Evolutionary conservation across 2,797 vertebrate species (phyloP), one percentile per base, ranked within the genome.

Genomic region (Botia kubotai): DNA sequence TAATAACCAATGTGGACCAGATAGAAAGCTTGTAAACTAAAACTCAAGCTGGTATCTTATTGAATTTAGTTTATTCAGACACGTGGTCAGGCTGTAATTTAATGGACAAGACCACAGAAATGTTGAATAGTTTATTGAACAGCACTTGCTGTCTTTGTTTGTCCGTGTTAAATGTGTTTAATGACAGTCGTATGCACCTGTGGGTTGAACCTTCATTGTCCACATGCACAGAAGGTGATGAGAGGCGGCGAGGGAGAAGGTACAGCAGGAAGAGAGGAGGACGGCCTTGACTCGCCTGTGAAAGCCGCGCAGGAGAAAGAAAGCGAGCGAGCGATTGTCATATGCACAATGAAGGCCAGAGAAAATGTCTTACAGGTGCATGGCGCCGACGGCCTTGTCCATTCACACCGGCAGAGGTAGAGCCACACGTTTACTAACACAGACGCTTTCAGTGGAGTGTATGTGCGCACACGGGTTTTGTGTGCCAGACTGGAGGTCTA

Each of bases 351-450:
- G 80, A 67, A 75, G 33, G 36, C 29, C 53, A 46, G 74, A 76
- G 39, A 85, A 87, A 85, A 79, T 72, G 80, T 36, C n/a, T 70
- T 72, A 69, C 58, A 86, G 68, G 46, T 48, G 57, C 65, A 88
- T 72, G 87, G 87, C 81, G 79, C 73, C 77, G 68, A 62, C 79
- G 87, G 62, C 87, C 87, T 92, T 87, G 89, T 83, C 26, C 71
- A 58, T 79, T 69, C 48, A 33, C 76, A 48, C 17, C 12, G 33
- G 23, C 43, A 65, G 23, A 81, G 29, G 57, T 3, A 68, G 67
- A 73, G 23, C 1, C 0, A 55, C 11, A 60, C 72, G 72, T 82
- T 81, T 83, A 72, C 58, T 62, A 53, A 26, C 58, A 43, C 16
- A 72, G 26, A 58, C 21, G 0, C 36, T 70, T 77, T 58, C 65